These are phyloP conservation scores for Pelodytes ibericus DNA, from an alignment of 2,797 vertebrate species.

Conservation along the genomic window DNA sequence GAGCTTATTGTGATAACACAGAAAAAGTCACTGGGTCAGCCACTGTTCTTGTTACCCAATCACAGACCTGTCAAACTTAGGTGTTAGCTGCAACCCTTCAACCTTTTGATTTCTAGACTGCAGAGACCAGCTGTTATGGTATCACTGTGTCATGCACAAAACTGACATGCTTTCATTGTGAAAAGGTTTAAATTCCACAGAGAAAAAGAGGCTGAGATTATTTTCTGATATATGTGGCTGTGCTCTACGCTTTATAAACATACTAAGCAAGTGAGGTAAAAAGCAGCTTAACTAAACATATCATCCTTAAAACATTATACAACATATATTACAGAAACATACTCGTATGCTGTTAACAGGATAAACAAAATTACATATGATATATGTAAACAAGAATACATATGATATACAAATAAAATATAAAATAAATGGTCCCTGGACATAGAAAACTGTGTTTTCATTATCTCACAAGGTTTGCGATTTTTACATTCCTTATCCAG, in stretches of 20 bases:
- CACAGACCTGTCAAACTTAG: constrained; percentile 36
- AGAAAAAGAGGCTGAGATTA: constrained; percentile 12
- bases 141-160: constrained; percentile 31
- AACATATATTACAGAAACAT: no score
- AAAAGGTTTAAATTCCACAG: constrained; percentile 42
- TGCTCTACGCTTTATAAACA: background rate
- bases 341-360: no score
- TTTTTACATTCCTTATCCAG: no score
- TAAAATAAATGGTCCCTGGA: no score
- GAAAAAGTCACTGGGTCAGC: constrained; percentile 53
- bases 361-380: no score
- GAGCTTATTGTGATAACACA: constrained; percentile 41
- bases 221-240: background rate
- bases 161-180: constrained; percentile 17
- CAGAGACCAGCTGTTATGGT: constrained; percentile 17
- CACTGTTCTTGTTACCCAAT: constrained; percentile 51
- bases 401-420: no score
- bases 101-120: constrained; percentile 27
- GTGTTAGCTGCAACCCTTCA: constrained; percentile 25
- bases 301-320: no score
- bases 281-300: no score
- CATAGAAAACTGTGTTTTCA: no score
- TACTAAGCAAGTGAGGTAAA: background rate
- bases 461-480: no score
- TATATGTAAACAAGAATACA: no score